Conservation (phyloP, 2,113 vertebrate genomes). For the Epinephelus cyanopodus region DNA sequence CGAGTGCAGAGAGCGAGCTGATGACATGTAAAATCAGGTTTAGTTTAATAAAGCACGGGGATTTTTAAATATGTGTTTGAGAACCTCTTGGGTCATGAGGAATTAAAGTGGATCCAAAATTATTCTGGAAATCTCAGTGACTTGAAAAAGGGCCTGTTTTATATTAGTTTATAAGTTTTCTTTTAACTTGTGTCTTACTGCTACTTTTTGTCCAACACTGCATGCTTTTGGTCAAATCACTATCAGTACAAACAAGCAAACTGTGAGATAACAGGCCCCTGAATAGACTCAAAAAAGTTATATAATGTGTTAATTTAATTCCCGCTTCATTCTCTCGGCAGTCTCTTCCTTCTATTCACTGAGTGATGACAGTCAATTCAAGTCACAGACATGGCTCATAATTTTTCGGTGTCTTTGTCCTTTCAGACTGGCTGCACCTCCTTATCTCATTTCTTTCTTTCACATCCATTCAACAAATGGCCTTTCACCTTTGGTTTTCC, state of each 20-base stretch:
- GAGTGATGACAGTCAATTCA: slow-evolving; percentile 20
- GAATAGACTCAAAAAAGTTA: not conserved
- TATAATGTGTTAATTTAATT: slow-evolving; percentile 2
- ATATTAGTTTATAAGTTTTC: not conserved
- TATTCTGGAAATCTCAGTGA: slow-evolving; percentile 1
- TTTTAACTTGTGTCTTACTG: not conserved
- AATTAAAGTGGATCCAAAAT: not conserved
- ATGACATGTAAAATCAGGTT: slow-evolving; percentile 17
- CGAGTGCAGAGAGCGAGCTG: not conserved
- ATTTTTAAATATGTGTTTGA: not conserved
- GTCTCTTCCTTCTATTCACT: slow-evolving; percentile 5
- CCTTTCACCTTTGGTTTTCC: slow-evolving; percentile 15
- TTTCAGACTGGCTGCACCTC: slow-evolving; percentile 12
- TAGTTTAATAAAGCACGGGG: slow-evolving; percentile 18
- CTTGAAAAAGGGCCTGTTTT: not conserved
- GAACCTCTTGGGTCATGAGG: slow-evolving; percentile 18
- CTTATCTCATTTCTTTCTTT: slow-evolving; percentile 41
- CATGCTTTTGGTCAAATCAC: not conserved
- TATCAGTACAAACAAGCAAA: not conserved
- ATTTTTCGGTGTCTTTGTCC: slow-evolving; percentile 10
- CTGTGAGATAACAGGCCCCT: not conserved
- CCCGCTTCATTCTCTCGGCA: not conserved
- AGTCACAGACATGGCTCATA: slow-evolving; percentile 5
- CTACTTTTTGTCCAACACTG: not conserved
- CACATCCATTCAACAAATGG: slow-evolving; percentile 2